Evolutionary conservation across 2,113 vertebrate genomes (phyloP).

Genomic region (Thalassarche chlororhynchos): DNA sequence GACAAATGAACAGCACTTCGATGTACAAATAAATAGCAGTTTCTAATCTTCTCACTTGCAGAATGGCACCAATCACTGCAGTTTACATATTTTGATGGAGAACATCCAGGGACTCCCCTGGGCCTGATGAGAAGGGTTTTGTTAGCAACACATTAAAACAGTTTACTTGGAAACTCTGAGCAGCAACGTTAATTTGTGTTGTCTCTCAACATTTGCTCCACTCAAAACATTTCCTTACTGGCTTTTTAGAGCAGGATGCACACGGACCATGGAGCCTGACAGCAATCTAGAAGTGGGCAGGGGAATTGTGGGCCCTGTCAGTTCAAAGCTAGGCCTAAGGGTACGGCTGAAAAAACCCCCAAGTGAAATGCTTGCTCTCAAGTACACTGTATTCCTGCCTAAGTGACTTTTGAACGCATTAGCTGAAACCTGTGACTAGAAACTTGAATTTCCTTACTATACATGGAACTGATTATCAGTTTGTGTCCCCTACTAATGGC

Average conservation of each 20-base stretch:
- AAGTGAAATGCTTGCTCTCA: background rate
- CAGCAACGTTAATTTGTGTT: background rate
- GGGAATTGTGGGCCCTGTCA: background rate
- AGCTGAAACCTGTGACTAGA: background rate
- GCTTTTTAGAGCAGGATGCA: background rate
- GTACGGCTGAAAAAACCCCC: background rate
- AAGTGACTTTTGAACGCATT: background rate
- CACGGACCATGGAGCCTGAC: background rate
- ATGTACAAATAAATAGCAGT: background rate
- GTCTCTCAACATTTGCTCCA: background rate
- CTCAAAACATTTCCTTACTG: background rate
- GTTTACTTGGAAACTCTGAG: background rate
- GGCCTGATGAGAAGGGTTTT: background rate
- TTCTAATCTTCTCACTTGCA: background rate
- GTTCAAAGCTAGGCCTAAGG: background rate
- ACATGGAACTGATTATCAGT: background rate
- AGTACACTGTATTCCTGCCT: background rate
- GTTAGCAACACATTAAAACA: background rate
- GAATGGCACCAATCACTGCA: background rate
- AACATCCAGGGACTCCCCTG: background rate
- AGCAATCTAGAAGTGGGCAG: background rate
- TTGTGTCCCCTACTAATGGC: background rate
- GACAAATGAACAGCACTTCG: background rate
- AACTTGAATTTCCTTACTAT: background rate
- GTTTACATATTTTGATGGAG: background rate